Conservation (phyloP, 1,140 invertebrate species). For the Apis laboriosa region DNA sequence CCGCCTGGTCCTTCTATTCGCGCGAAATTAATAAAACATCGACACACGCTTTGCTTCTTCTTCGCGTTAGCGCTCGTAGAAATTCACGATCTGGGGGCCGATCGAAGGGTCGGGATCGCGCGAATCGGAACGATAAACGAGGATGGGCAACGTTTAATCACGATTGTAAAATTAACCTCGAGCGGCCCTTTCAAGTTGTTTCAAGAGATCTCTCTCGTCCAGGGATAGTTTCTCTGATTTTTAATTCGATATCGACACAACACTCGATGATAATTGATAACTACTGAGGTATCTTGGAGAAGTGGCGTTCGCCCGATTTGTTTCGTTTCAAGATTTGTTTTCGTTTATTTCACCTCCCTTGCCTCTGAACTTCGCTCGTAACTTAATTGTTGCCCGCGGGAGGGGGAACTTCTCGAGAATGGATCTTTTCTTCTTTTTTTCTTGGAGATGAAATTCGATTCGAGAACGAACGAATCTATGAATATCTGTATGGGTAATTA, state of each 20-base stretch:
- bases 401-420: too few species aligned
- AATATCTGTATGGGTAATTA: neutral
- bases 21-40: constrained; percentile 35
- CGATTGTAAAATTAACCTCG: neutral
- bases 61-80: neutral
- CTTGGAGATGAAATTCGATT: neutral
- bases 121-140: neutral
- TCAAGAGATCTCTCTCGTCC: neutral
- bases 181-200: neutral
- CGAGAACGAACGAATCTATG: neutral
- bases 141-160: constrained; percentile 17
- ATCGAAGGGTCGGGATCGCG: neutral
- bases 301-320: constrained; percentile 25
- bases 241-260: constrained; percentile 38
- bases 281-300: constrained; percentile 24
- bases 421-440: neutral
- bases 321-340: neutral
- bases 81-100: neutral
- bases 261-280: constrained; percentile 48
- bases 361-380: constrained; percentile 2
- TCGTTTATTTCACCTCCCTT: neutral
- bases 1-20: neutral
- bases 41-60: neutral
- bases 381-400: constrained; percentile 21
- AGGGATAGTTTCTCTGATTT: constrained; percentile 4